These are phyloP conservation scores for Drosophila demipolita DNA, from an alignment of 2,888 invertebrate genomes.

Conservation along the genomic window DNA sequence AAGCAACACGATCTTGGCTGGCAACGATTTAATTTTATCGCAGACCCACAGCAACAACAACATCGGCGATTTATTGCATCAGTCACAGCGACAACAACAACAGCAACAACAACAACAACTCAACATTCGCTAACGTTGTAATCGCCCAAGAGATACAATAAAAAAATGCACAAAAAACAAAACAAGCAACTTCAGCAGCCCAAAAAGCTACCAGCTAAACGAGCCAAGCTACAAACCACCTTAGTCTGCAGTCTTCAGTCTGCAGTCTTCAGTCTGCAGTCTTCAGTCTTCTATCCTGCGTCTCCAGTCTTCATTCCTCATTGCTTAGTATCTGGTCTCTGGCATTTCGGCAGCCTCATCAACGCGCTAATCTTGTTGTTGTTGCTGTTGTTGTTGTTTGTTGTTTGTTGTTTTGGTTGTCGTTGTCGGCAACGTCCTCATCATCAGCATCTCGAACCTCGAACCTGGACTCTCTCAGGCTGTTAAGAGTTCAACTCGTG, in stretches of 20 bases:
- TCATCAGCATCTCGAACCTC: constrained; percentile 52
- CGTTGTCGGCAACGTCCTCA: constrained; percentile 63
- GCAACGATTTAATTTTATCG: constrained; percentile 75
- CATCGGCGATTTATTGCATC: constrained; percentile 75
- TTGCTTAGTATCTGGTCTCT: constrained; percentile 27
- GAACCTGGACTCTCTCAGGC: constrained; percentile 68
- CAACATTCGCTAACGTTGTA: constrained; percentile 68
- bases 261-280: not conserved
- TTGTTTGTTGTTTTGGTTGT: constrained; percentile 23
- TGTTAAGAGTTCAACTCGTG: constrained; percentile 83
- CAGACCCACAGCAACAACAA: constrained; percentile 56
- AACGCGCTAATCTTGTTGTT: constrained; percentile 70
- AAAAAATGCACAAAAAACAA: constrained; percentile 31
- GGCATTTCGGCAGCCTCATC: constrained; percentile 71
- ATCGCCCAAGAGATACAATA: constrained; percentile 56
- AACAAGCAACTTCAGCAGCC: constrained; percentile 78
- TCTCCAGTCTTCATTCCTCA: constrained; percentile 7
- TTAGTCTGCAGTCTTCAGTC: constrained; percentile 5
- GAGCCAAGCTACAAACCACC: constrained; percentile 38
- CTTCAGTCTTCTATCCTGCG: not conserved
- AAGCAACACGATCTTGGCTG: constrained; percentile 56
- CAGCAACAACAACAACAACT: constrained; percentile 28
- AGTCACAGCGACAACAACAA: constrained; percentile 35
- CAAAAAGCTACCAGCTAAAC: constrained; percentile 50
- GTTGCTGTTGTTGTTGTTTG: constrained; percentile 43